Conservation (phyloP, 2,888 invertebrate species). For the Pheosia tremula region DNA sequence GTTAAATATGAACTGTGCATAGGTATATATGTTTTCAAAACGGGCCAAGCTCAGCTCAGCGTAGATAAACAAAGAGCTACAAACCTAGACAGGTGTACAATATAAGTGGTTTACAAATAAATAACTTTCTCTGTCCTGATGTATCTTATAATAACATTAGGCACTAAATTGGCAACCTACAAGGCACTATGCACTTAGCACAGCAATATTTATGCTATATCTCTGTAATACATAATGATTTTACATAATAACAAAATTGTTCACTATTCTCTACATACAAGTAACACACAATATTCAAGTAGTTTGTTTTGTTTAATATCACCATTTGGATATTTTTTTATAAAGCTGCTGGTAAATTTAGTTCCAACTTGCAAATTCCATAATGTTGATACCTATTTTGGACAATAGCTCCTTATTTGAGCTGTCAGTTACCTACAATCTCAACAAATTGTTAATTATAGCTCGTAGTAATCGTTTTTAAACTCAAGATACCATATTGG, state of each 20-base stretch:
- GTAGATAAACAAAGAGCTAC: background rate
- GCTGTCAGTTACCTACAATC: background rate
- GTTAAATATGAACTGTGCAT: slow-evolving; percentile 15
- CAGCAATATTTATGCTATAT: slow-evolving; percentile 75
- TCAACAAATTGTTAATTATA: background rate
- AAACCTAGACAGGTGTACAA: background rate
- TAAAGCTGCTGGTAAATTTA: too few relatives aligned
- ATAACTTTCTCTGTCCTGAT: slow-evolving; percentile 54
- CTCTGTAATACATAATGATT: slow-evolving; percentile 47
- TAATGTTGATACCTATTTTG: background rate
- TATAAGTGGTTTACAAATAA: slow-evolving; percentile 40
- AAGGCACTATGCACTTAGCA: slow-evolving; percentile 85
- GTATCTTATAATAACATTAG: slow-evolving; percentile 71
- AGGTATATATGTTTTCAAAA: slow-evolving; percentile 13
- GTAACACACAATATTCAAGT: slow-evolving; percentile 27
- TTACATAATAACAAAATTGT: slow-evolving; percentile 55
- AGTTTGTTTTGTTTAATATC: background rate
- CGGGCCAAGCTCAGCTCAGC: slow-evolving; percentile 25
- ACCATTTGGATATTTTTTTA: background rate
- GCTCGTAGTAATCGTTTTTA: background rate
- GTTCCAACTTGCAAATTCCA: too few relatives aligned
- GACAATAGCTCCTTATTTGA: background rate
- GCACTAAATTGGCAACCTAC: slow-evolving; percentile 86
- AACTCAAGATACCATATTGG: background rate
- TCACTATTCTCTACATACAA: slow-evolving; percentile 44